A percentile compares a stretch with the other conserved stretches of the same genome.
These are phyloP conservation scores for Pica pica DNA, from an alignment of 2,113 vertebrate genomes.

Conservation along the genomic window DNA sequence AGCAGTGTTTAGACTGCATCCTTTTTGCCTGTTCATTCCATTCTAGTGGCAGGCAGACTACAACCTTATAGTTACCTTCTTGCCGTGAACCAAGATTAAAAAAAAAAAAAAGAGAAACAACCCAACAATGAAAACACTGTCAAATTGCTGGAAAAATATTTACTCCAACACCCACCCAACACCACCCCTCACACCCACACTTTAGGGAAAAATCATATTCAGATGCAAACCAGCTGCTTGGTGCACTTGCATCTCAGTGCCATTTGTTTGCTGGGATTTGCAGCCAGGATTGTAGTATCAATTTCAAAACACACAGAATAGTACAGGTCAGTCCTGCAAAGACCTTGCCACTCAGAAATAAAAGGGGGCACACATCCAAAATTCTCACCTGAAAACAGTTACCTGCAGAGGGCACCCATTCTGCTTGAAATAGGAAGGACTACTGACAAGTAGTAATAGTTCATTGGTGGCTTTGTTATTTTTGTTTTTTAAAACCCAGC, in stretches of 20 bases:
- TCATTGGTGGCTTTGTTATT: not conserved
- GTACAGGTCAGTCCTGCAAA: not conserved
- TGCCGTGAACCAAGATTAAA: not conserved
- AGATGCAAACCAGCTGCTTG: not conserved
- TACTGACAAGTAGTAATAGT: not conserved
- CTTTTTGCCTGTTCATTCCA: not conserved
- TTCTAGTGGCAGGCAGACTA: not conserved
- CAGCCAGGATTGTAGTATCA: not conserved
- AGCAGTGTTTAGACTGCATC: not conserved
- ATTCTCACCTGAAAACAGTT: not conserved
- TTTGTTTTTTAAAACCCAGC: not conserved
- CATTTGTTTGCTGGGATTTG: not conserved
- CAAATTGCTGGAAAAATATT: not conserved
- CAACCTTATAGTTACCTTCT: not conserved
- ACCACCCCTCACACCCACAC: not conserved
- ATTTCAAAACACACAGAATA: not conserved
- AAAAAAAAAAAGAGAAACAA: not conserved
- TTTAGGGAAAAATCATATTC: not conserved
- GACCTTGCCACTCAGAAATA: not conserved
- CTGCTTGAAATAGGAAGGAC: not conserved
- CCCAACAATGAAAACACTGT: not conserved
- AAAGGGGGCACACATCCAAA: not conserved
- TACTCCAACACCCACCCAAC: not conserved
- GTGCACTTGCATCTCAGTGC: not conserved
- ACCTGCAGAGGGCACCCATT: conserved; percentile 54